A percentile compares a stretch with the other conserved stretches of the same genome.
Conservation (phyloP, 2,888 invertebrate genomes). For the Sarcophaga caerulescens region DNA sequence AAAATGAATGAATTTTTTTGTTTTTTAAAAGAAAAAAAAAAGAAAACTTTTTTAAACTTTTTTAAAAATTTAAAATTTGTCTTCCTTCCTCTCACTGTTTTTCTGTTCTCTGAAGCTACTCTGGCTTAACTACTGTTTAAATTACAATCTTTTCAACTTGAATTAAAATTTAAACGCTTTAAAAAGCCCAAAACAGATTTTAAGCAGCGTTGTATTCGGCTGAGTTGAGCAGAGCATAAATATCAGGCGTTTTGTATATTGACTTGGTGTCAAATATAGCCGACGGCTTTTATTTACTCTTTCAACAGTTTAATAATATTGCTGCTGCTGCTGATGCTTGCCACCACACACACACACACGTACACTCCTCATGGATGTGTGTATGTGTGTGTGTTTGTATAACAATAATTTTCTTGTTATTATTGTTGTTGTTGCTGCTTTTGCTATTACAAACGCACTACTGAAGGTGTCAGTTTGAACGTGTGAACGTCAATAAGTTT, state of each 20-base stretch:
- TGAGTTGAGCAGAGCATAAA: not conserved
- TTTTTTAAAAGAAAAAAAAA: not conserved
- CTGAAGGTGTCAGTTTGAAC: constrained; percentile 55
- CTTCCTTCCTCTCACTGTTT: too few species aligned
- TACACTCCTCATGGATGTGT: not conserved
- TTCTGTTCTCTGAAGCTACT: not conserved
- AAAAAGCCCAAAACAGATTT: not conserved
- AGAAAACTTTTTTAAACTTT: not conserved
- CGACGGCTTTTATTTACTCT: constrained; percentile 66
- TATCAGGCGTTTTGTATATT: not conserved
- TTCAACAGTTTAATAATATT: constrained; percentile 62
- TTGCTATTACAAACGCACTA: not conserved
- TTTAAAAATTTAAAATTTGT: too few species aligned
- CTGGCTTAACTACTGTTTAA: not conserved
- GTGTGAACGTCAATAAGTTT: constrained; percentile 65
- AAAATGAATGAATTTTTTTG: not conserved
- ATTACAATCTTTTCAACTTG: not conserved
- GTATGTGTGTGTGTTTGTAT: constrained; percentile 1
- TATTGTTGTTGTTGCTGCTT: constrained; percentile 35
- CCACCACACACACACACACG: constrained; percentile 36
- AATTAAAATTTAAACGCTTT: not conserved
- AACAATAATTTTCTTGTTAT: not conserved
- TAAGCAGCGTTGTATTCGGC: not conserved
- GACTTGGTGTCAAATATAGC: constrained; percentile 64
- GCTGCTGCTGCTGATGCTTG: constrained; percentile 57